phyloP scores from a whole-genome alignment of 2,113 vertebrate genomes.

The Pongo pygmaeus region DNA sequence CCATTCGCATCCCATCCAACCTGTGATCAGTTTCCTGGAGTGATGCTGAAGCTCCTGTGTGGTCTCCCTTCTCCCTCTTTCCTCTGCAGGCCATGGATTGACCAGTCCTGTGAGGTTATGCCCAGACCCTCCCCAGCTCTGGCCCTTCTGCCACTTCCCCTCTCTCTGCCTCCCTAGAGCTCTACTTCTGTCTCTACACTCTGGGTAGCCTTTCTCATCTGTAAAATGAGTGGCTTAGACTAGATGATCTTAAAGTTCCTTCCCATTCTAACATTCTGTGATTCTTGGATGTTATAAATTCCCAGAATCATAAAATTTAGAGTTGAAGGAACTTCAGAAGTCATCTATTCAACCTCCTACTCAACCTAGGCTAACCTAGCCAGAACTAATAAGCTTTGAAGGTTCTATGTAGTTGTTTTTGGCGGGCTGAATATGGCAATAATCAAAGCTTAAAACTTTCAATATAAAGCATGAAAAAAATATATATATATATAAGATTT shows the following conservation, averaged over 20 bases:
- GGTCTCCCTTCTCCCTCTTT: background rate
- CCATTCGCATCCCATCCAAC: background rate
- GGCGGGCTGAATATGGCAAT: constrained; percentile 48
- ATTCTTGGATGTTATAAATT: constrained; percentile 65
- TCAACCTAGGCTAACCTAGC: constrained; percentile 54
- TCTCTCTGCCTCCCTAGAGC: background rate
- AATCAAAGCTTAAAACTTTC: constrained; percentile 70
- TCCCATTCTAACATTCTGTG: constrained; percentile 54
- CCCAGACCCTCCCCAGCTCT: background rate
- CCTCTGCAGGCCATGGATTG: background rate
- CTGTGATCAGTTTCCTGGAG: background rate
- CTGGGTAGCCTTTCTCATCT: background rate
- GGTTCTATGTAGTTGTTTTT: constrained; percentile 64
- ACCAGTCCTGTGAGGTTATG: background rate
- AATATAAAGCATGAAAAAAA: constrained; percentile 56
- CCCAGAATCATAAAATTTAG: constrained; percentile 67
- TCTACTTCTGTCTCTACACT: background rate
- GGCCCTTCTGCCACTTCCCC: no score
- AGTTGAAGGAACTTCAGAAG: constrained; percentile 68
- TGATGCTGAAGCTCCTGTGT: background rate
- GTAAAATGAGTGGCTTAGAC: background rate
- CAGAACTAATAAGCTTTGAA: constrained; percentile 71
- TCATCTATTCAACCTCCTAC: constrained; percentile 55
- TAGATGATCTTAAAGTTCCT: constrained; percentile 36
- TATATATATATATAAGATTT: background rate